These are phyloP conservation scores for Lasioglossum marginatum DNA, from an alignment of 2,888 invertebrate genomes.

Conservation along the genomic window DNA sequence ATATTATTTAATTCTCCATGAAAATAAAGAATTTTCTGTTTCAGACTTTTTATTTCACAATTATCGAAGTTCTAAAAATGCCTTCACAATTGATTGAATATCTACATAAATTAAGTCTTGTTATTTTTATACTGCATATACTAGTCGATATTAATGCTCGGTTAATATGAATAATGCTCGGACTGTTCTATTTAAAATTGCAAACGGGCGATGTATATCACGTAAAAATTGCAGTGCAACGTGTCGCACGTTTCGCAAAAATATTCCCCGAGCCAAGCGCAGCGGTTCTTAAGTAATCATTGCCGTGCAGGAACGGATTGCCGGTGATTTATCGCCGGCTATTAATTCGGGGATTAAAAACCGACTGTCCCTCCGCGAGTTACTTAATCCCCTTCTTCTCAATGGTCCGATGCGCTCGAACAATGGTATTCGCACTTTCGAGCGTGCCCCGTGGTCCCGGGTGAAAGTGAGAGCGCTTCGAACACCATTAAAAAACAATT, in stretches of 20 bases:
- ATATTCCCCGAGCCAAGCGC: not conserved
- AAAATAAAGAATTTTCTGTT: no score
- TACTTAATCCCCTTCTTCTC: conserved; percentile 36
- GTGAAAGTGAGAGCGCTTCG: conserved; percentile 41
- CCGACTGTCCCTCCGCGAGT: conserved; percentile 28
- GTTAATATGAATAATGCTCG: no score
- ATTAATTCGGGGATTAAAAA: conserved; percentile 13
- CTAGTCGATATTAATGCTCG: no score
- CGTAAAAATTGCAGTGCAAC: not conserved
- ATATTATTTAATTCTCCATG: no score
- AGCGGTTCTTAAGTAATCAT: conserved; percentile 15
- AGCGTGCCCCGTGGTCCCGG: conserved; percentile 23
- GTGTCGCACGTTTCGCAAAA: not conserved
- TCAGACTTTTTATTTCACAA: no score
- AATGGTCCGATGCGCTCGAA: conserved; percentile 51
- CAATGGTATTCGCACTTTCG: conserved; percentile 55
- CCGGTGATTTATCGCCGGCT: not conserved
- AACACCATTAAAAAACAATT: conserved; percentile 23
- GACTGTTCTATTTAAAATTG: not conserved
- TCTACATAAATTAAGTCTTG: not conserved
- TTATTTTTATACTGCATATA: not conserved
- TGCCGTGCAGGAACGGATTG: not conserved
- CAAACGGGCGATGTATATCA: not conserved
- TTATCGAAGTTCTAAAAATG: no score
- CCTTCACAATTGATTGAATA: no score